These are phyloP conservation scores for Tarsius wallacei DNA, from an alignment of 2,797 vertebrate species.

Conservation along the genomic window DNA sequence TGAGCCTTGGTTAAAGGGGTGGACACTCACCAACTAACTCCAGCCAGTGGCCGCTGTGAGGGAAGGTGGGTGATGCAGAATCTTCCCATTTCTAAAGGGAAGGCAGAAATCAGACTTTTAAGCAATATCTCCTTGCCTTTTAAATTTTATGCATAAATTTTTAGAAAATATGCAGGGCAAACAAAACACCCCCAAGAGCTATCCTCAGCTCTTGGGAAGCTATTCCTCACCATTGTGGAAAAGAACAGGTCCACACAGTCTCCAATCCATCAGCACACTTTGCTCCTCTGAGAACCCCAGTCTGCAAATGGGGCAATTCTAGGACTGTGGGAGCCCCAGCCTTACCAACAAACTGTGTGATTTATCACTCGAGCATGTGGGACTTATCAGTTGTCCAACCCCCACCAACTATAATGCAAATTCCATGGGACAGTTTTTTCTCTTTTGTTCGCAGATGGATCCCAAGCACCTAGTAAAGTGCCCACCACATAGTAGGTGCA, in stretches of 20 bases:
- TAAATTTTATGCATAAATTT: neutral
- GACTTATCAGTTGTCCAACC: neutral
- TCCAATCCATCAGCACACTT: neutral
- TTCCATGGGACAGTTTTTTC: accelerated
- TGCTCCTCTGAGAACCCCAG: neutral
- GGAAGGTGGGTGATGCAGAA: neutral
- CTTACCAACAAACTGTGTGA: no score
- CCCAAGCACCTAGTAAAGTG: neutral
- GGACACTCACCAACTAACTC: accelerated
- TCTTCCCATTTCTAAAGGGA: neutral
- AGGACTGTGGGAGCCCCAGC: no score
- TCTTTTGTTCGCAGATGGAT: neutral
- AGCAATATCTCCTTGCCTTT: neutral
- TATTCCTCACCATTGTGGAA: neutral
- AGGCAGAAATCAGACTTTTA: neutral
- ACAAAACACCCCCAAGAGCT: accelerated
- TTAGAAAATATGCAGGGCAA: neutral
- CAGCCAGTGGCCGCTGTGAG: accelerated
- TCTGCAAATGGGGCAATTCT: accelerated
- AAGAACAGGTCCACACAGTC: neutral
- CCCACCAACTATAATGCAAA: neutral
- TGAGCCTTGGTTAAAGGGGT: accelerated
- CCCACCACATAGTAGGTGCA: neutral
- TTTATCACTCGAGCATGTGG: neutral
- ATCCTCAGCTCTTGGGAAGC: neutral